phyloP scores from a whole-genome alignment of 1,140 invertebrate genomes.

The Pseudomyrmex dendroicus region DNA sequence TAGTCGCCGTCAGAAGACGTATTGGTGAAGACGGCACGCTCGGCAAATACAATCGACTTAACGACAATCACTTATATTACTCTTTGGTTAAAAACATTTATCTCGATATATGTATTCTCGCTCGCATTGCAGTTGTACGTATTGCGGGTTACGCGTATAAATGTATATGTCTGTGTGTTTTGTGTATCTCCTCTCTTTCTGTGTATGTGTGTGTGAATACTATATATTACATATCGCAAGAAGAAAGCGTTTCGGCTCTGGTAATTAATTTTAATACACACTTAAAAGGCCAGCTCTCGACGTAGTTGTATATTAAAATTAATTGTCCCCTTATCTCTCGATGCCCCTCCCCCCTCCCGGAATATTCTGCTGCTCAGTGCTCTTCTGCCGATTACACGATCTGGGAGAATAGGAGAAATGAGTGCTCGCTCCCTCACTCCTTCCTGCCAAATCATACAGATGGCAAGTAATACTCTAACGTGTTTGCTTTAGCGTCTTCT shows the following conservation, averaged over 20 bases:
- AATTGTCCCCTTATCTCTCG: conserved; percentile 63
- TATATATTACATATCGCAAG: conserved; percentile 47
- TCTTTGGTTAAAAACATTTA: conserved; percentile 84
- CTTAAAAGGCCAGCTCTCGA: conserved; percentile 79
- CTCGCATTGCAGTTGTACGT: conserved; percentile 43
- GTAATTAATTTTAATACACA: conserved; percentile 79
- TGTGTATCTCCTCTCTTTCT: neutral
- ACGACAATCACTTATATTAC: conserved; percentile 78
- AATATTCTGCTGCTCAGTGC: conserved; percentile 22
- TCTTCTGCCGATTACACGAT: neutral
- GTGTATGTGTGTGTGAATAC: neutral
- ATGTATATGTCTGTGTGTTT: neutral
- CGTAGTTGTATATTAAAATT: conserved; percentile 79
- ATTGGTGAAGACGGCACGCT: conserved; percentile 53
- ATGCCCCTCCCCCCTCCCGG: neutral
- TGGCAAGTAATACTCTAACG: conserved; percentile 42
- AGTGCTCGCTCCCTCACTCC: neutral
- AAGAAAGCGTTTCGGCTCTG: conserved; percentile 61
- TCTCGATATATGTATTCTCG: conserved; percentile 60
- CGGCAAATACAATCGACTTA: conserved; percentile 42
- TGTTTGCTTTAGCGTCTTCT: conserved; percentile 47
- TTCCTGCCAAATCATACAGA: conserved; percentile 26
- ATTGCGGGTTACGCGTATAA: conserved; percentile 43
- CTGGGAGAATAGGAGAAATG: conserved; percentile 6
- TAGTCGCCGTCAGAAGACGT: conserved; percentile 47